Conservation (phyloP, 2,113 vertebrate genomes). For the Larimichthys crocea region DNA sequence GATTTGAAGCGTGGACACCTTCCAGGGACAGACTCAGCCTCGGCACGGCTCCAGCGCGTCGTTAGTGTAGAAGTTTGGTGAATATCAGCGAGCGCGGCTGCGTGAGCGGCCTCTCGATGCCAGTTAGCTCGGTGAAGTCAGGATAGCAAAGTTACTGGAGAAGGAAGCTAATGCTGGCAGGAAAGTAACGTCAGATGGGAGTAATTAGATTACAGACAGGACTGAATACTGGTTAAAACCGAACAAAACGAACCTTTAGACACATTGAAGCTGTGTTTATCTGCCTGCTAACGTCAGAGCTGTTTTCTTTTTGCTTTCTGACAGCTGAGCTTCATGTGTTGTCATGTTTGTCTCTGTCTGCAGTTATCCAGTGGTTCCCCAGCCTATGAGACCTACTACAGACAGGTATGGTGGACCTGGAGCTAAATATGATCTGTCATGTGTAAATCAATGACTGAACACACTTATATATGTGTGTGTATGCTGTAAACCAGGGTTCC, state of each 20-base stretch:
- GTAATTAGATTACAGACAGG: neutral
- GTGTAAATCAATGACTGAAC: neutral
- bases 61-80: too few species aligned
- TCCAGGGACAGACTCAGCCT: neutral
- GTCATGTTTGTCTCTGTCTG: neutral
- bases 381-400: constrained; percentile 92
- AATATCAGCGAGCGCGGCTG: neutral
- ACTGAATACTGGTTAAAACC: neutral
- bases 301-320: neutral
- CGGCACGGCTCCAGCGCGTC: fast-evolving
- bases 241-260: neutral
- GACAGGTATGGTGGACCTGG: constrained; percentile 85
- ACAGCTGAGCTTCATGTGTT: neutral
- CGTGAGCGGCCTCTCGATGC: constrained; percentile 11
- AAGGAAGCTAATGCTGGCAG: neutral
- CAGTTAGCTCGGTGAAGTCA: constrained; percentile 55
- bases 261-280: neutral
- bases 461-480: neutral
- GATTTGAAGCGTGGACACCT: fast-evolving
- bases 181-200: neutral
- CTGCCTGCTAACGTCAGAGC: neutral
- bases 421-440: neutral
- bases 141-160: constrained; percentile 22
- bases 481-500: neutral
- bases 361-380: constrained; percentile 92